Percentiles rank a stretch among this genome's conserved stretches.
Evolutionary conservation across 2,113 vertebrate species (phyloP).

Genomic region (Erythrocebus patas): DNA sequence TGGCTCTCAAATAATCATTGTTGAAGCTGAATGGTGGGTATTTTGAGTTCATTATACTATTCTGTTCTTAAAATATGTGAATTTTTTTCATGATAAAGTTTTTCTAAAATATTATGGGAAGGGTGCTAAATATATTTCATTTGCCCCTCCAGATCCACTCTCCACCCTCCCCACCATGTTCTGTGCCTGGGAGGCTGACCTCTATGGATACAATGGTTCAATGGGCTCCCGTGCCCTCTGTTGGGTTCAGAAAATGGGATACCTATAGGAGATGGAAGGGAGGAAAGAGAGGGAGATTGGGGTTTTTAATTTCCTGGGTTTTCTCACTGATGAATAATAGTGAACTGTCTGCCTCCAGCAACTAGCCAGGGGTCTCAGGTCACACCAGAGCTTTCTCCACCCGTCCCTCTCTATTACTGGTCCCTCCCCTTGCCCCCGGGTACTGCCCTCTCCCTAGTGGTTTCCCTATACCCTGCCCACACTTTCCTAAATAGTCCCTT

Average conservation of each 20-base stretch:
- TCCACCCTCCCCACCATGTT: neutral
- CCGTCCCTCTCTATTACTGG: neutral
- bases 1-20: neutral
- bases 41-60: neutral
- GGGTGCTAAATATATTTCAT: neutral
- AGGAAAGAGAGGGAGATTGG: neutral
- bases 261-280: neutral
- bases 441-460: neutral
- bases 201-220: neutral
- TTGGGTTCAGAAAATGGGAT: neutral
- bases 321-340: neutral
- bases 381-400: neutral
- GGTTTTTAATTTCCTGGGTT: neutral
- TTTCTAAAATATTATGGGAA: neutral
- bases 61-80: neutral
- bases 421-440: neutral
- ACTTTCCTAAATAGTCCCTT: conserved; percentile 28
- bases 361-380: neutral
- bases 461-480: neutral
- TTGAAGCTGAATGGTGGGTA: neutral
- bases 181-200: neutral
- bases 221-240: neutral
- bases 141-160: neutral
- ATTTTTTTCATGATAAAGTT: neutral
- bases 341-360: neutral